A percentile compares a stretch with the other conserved stretches of the same genome.
Evolutionary conservation across 2,888 invertebrate genomes (phyloP).

Genomic region (Philhelius pedissequus): DNA sequence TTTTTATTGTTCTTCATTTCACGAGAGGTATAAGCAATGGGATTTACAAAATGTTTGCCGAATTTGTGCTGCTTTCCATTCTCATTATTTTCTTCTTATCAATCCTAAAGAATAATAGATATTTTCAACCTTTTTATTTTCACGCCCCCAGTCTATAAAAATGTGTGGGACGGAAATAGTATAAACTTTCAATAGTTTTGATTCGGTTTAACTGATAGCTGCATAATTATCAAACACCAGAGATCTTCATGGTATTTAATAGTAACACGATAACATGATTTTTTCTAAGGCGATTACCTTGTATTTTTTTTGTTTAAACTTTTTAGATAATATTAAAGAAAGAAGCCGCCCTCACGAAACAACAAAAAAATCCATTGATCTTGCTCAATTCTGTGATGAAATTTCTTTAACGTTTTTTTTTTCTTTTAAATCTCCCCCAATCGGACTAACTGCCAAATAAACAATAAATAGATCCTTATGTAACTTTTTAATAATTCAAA

Average conservation of each 20-base stretch:
- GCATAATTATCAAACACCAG: not conserved
- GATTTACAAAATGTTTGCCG: too few species aligned
- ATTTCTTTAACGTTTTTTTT: not conserved
- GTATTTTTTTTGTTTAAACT: not conserved
- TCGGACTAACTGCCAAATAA: not conserved
- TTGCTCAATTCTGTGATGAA: not conserved
- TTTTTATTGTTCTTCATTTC: too few species aligned
- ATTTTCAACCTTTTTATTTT: too few species aligned
- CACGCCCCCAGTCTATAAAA: too few species aligned
- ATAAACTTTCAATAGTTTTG: not conserved
- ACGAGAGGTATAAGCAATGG: too few species aligned
- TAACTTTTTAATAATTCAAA: not conserved
- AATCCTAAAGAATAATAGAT: too few species aligned
- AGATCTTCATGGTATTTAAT: not conserved
- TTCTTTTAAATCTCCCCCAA: not conserved
- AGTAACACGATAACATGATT: not conserved
- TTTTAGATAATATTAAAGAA: not conserved
- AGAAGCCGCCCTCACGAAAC: not conserved
- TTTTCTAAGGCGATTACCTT: not conserved
- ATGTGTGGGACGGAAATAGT: too few species aligned
- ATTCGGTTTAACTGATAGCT: not conserved
- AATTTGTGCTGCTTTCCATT: too few species aligned
- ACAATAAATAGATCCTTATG: not conserved
- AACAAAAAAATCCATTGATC: not conserved
- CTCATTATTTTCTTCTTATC: too few species aligned